Evolutionary conservation across 2,113 vertebrate species (phyloP).

Genomic region (Upupa epops): DNA sequence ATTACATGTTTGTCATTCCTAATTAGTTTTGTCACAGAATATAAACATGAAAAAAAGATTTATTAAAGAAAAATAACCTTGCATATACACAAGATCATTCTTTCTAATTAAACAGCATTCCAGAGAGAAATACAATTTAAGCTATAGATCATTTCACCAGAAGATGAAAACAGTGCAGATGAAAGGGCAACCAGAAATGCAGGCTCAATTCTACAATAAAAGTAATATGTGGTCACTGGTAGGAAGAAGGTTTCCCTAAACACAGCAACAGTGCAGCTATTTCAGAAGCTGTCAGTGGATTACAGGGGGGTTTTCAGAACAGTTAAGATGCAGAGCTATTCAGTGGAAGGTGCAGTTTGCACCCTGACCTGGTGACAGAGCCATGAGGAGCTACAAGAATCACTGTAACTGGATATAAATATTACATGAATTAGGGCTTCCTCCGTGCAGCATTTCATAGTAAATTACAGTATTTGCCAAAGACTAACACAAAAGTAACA

Average conservation of each 20-base stretch:
- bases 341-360: not conserved
- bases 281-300: not conserved
- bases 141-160: not conserved
- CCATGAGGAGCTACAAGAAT: not conserved
- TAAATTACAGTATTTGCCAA: too few relatives aligned
- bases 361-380: not conserved
- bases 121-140: conserved; percentile 44
- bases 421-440: not conserved
- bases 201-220: not conserved
- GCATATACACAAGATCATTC: conserved; percentile 57
- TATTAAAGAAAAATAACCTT: conserved; percentile 76
- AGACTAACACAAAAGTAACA: not conserved
- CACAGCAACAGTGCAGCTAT: not conserved
- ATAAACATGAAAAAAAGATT: conserved; percentile 66
- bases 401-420: not conserved
- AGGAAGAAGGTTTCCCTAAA: not conserved
- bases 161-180: conserved; percentile 30
- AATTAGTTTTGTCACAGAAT: conserved; percentile 72
- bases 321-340: not conserved
- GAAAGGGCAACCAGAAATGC: conserved; percentile 11
- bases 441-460: not conserved
- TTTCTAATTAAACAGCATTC: conserved; percentile 74
- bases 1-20: conserved; percentile 66
- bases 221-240: not conserved
- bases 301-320: not conserved